Base-by-base conservation (phyloP, 2,797 vertebrate genomes). In the Sphenopsis melanotis region DNA sequence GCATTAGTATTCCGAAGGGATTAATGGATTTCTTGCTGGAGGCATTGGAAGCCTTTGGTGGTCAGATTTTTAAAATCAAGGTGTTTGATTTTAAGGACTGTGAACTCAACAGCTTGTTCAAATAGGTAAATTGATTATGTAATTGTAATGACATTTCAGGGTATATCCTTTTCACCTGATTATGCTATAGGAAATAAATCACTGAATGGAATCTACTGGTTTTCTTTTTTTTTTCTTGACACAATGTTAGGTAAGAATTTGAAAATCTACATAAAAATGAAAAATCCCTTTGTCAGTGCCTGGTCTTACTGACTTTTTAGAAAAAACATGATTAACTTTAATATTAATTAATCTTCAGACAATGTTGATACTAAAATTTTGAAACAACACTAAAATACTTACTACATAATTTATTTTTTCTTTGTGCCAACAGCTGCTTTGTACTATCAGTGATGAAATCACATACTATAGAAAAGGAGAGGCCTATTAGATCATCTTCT, bases 241-340 rank as follows among this genome's bases (percentile, higher is more conserved):
- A 27, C 9, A 39, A 2, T 44, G 17, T 83, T 60, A 69, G 22
- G 72, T 57, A 94, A 34, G 60, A 93, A 96, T 83, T 95, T 87
- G 50, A 93, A 90, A 86, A 93, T 74, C 27, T 87, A 80, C 50
- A 69, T 21, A 87, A 87, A 96, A 91, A 70, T 87, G 14, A 95
- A 89, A 68, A 77, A 36, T 46, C 78, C 83, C 10, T 34, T 87
- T 92, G 59, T 81, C 4, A 4, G 34, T 71, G n/a, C 37, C 50
- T 26, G 66, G 12, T 76, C 41, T 36, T 27, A 23, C 32, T 65
- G 52, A 49, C 32, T 59, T 95, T 93, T 78, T 60, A 70, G 61
- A 37, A 87, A 90, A 94, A 91, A 59, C 72, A 61, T 30, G 1
- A 65, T 65, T 91, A 94, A 91, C 91, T 39, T 14, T 29, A 39